phyloP scores from a whole-genome alignment of 2,888 invertebrate genomes.

The Leptinotarsa juncta region DNA sequence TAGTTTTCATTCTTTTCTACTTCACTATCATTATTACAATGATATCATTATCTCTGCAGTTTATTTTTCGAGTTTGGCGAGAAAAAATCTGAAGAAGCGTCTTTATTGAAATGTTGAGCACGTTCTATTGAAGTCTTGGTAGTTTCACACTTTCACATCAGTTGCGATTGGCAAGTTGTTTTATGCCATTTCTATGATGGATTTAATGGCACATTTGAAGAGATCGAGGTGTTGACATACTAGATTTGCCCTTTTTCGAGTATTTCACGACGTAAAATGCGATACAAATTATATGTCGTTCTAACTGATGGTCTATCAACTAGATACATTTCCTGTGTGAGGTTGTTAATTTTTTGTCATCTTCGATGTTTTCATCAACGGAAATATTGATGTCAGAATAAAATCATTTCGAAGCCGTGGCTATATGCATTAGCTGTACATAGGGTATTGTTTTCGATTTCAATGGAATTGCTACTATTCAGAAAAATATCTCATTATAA shows the following conservation, averaged over 20 bases:
- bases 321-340: not conserved
- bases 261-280: not conserved
- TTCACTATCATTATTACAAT: too few species aligned
- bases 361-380: too few species aligned
- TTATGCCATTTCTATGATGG: not conserved
- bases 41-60: too few species aligned
- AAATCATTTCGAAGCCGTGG: too few species aligned
- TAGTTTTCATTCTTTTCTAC: too few species aligned
- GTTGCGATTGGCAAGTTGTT: not conserved
- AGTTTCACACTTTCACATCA: conserved; percentile 1
- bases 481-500: too few species aligned
- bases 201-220: not conserved
- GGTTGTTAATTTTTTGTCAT: too few species aligned
- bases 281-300: not conserved
- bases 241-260: not conserved
- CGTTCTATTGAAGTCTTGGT: not conserved
- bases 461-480: too few species aligned
- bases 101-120: not conserved
- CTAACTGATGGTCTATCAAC: not conserved
- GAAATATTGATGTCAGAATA: too few species aligned
- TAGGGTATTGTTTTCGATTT: too few species aligned
- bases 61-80: not conserved
- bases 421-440: too few species aligned
- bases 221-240: not conserved
- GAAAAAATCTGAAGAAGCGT: not conserved